Evolutionary conservation across 2,888 invertebrate genomes (phyloP), one percentile per base, ranked within the genome.

Genomic region (Thalpophila matura): DNA sequence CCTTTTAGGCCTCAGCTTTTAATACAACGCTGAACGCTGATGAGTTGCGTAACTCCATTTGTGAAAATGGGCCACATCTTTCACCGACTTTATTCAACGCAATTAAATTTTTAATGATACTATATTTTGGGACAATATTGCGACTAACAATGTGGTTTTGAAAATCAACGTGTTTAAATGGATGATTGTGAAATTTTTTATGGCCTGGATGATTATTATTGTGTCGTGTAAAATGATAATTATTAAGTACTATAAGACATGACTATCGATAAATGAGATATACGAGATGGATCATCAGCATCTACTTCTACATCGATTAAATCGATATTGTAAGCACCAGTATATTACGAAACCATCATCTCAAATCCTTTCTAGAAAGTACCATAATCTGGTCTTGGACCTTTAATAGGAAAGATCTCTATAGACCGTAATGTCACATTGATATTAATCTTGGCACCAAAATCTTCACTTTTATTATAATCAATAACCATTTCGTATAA

Each of bases 21-120:
- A 64, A 74, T 64, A 58, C 53, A 54, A 64, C 51, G 50, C 22
- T 43, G 60, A 74, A 61, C 51, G 70, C 26, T 72, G 77, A 78
- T 61, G 79, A 78, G 69, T 78, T 63, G 63, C 72, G 79, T 69
- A 69, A 77, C 61, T 55, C 51, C 54, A 78, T 73, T 77, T 75
- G 66, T 73, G 66, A 78, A 74, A 77, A 75, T 78, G 61, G 76
- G 76, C 59, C 77, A 60, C 63, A 72, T 78, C 76, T 78, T 78
- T 75, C 55, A 59, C 58, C 3, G 61, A 67, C 55, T 76, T 77
- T 64, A 65, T 71, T 77, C 74, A 64, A 51, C 46, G 54, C 74
- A 76, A 77, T 77, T 74, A 78, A 77, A 77, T 64, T 71, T 71
- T 67, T 76, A 62, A 77, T 71, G 56, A 62, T 67, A 60, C 58